These are phyloP conservation scores for Virgularia gustaviana DNA, from an alignment of 92 coral and sea anemone genomes.

Conservation along the genomic window DNA sequence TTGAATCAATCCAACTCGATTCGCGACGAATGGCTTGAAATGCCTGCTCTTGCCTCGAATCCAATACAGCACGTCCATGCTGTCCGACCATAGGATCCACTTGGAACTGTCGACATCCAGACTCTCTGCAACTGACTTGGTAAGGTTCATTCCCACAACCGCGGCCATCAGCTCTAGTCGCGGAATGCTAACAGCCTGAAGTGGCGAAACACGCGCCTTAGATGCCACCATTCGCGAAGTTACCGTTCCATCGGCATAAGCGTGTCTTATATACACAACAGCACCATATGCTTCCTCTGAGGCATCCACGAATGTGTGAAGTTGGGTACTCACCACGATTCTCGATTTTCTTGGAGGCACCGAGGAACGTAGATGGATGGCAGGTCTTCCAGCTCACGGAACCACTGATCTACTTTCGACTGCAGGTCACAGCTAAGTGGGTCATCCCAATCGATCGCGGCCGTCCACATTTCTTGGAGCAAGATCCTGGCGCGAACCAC, in stretches of 20 bases:
- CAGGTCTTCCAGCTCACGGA: slow-evolving; percentile 30
- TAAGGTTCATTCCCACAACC: slow-evolving; percentile 36
- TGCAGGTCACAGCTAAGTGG: slow-evolving; percentile 5
- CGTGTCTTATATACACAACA: slow-evolving; percentile 30
- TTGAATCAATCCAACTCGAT: slow-evolving; percentile 49
- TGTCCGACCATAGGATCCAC: no score
- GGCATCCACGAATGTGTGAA: slow-evolving; percentile 50
- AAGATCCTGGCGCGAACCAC: slow-evolving; percentile 21
- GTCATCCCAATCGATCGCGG: slow-evolving; percentile 46
- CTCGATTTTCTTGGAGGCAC: slow-evolving; percentile 22
- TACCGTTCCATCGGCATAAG: slow-evolving; percentile 41
- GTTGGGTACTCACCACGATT: slow-evolving; percentile 9
- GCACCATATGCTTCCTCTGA: no score
- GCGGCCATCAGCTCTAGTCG: slow-evolving; percentile 56
- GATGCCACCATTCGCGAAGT: slow-evolving; percentile 33
- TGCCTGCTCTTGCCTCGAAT: no score
- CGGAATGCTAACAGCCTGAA: slow-evolving; percentile 50
- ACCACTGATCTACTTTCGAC: slow-evolving; percentile 40
- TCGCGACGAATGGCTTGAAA: slow-evolving; percentile 54
- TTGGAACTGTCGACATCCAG: no score
- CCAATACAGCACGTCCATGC: no score
- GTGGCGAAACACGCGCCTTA: slow-evolving; percentile 50
- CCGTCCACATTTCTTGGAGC: slow-evolving; percentile 23
- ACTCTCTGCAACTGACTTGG: no score
- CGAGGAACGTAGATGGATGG: slow-evolving; percentile 12